A percentile compares a stretch with the other conserved stretches of the same genome.
These are phyloP conservation scores for Bombus polaris DNA, from an alignment of 1,140 invertebrate genomes.

Conservation along the genomic window DNA sequence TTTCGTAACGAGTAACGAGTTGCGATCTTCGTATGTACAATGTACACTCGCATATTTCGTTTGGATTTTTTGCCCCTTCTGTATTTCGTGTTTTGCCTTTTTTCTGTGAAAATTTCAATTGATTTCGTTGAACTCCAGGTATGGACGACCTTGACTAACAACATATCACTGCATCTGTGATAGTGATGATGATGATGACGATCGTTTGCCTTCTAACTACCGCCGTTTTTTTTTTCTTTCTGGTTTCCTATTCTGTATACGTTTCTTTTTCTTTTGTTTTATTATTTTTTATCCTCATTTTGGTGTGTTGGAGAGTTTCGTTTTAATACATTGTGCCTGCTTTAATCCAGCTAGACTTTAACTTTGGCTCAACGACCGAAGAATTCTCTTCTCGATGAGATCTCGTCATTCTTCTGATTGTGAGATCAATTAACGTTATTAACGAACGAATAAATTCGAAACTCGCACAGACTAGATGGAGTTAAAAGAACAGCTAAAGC, in stretches of 20 bases:
- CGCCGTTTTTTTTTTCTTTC: slow-evolving; percentile 18
- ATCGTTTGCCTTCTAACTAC: slow-evolving; percentile 38
- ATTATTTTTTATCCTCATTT: neutral
- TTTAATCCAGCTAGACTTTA: slow-evolving; percentile 27
- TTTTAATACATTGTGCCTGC: slow-evolving; percentile 43
- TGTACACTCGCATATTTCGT: slow-evolving; percentile 5
- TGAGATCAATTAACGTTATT: slow-evolving; percentile 1
- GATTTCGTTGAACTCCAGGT: neutral
- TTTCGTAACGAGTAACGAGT: slow-evolving; percentile 38
- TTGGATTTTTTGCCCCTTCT: too few species aligned
- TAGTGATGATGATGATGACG: slow-evolving; percentile 25
- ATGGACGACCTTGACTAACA: slow-evolving; percentile 37
- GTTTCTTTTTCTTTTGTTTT: neutral
- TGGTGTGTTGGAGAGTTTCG: slow-evolving; percentile 31
- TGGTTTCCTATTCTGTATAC: neutral
- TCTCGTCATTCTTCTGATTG: neutral
- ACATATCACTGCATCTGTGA: slow-evolving; percentile 36
- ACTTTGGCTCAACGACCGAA: neutral
- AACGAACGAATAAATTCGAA: slow-evolving; percentile 9
- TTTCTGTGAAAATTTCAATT: slow-evolving; percentile 18
- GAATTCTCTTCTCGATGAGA: neutral
- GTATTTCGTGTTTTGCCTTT: neutral
- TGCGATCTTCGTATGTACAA: slow-evolving; percentile 9
- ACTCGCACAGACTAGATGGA: neutral
- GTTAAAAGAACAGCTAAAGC: neutral